These are phyloP conservation scores for Drosophila quadrilineata DNA, from an alignment of 1,140 invertebrate genomes.

Conservation along the genomic window DNA sequence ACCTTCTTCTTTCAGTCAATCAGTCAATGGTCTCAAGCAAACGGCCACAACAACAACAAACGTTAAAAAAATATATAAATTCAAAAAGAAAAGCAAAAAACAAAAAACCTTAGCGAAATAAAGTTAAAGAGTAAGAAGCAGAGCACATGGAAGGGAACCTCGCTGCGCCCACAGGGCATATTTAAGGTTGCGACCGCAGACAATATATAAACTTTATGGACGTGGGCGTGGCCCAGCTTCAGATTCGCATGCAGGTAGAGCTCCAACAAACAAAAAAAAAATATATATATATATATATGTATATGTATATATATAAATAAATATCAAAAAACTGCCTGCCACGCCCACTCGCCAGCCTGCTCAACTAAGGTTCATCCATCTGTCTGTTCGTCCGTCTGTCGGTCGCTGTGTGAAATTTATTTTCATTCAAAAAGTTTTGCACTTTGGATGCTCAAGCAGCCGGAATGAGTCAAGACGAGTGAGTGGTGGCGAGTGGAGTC, in stretches of 20 bases:
- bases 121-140: background rate
- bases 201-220: constrained; percentile 13
- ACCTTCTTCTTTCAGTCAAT: constrained; percentile 42
- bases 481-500: constrained; percentile 13
- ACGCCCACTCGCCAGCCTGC: too few species aligned
- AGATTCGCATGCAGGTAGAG: constrained; percentile 13
- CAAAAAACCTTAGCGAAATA: background rate
- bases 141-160: too few species aligned
- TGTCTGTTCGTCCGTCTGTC: background rate
- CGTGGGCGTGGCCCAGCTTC: constrained; percentile 10
- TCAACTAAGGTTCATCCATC: too few species aligned
- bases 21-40: constrained; percentile 53
- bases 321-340: too few species aligned
- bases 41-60: constrained; percentile 7
- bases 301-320: too few species aligned
- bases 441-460: constrained; percentile 37
- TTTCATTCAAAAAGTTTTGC: constrained; percentile 73
- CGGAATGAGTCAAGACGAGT: constrained; percentile 31
- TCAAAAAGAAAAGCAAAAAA: constrained; percentile 1
- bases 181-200: constrained; percentile 20
- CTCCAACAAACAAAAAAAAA: too few species aligned
- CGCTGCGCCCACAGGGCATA: constrained; percentile 32
- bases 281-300: too few species aligned
- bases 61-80: constrained; percentile 13
- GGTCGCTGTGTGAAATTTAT: constrained; percentile 63